Base-by-base conservation (phyloP, 2,113 vertebrate species). In the Sardina pilchardus region DNA sequence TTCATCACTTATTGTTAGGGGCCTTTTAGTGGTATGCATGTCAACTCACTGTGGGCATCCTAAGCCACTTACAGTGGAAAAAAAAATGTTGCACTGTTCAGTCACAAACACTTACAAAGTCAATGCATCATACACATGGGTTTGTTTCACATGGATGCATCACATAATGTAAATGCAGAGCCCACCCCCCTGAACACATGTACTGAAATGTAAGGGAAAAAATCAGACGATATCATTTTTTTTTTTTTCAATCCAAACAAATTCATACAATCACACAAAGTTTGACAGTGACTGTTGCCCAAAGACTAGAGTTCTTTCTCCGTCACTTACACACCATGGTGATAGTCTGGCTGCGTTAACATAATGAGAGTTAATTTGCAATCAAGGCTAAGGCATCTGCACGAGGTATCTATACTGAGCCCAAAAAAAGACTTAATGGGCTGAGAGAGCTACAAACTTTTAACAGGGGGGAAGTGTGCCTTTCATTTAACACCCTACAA, bases 401-500 rank as follows among this genome's bases (percentile, higher is more conserved):
- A 90, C 84, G 47, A 84, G 89, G 85, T 86, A 86, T 89, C 87
- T 90, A 84, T 82, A 82, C 47, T 42, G 56, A 81, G 90, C 92
- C 89, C 90, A 89, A 90, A 92, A 91, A 85, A 92, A 89, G 87
- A 93, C 89, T 88, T 88, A 94, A 91, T 85, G 90, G 39, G 82
- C 44, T 85, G 90, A 94, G 86, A 91, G 88, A 85, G 88, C 87
- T 86, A 90, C 92, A 89, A 86, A 88, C 91, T 91, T 91, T 93
- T 91, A 94, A 71, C 9, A 87, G 85, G 85, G 92, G 83, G 88
- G 91, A 93, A 90, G 91, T 88, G 82, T 90, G 89, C 91, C 93
- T 93, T 95, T 90, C 89, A 94, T 94, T 94, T 91, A 91, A 91
- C 89, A 90, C 84, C 92, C 90, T 88, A 92, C 84, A 90, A 94